Base-by-base conservation (phyloP, 2,888 invertebrate species). In the Plusia festucae region DNA sequence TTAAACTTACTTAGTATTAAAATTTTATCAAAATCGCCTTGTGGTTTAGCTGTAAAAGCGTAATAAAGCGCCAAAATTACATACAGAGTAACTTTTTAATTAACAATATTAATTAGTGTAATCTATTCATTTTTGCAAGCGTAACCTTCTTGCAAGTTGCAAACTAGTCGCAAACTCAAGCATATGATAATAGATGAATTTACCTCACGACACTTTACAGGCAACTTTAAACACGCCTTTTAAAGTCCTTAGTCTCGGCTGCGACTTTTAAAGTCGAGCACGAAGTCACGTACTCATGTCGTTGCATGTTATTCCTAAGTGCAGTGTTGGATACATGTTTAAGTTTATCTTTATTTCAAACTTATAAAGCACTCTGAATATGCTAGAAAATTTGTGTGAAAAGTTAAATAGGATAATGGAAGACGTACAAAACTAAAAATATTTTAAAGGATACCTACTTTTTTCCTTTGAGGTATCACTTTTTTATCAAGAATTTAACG, bases 141-240 rank as follows among this genome's bases (percentile, higher is more conserved):
- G n/a, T n/a, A n/a, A 20, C 5, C 7, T 11, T 20, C 7, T 34
- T 20, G 11, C 46, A 11, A 51, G 32, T n/a, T 49, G 22, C 46
- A 60, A 49, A 44, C 9, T 9, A 22, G 24, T 22, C 13, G 32
- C 30, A 51, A 30, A 57, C 40, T 54, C 11, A 30, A 61, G 46
- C 20, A 32, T 53, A n/a, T n/a, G 30, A 44, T 22, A 18, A 40
- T 9, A 34, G 16, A 44, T 32, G 46, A 44, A 52, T 44, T 57
- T 16, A 46, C 53, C 53, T 9, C 8, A n/a, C n/a, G 18, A 20
- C 56, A 1, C 34, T 70, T 60, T 54, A 64, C 3, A 7, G 4
- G 30, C 15, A 8, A 27, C 60, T 61, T 55, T 60, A 71, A 22
- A 49, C 71, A 56, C 8, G 34, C 51, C 58, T 66, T 75, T 59